Base-by-base conservation (phyloP, 1,140 invertebrate species). In the Cotesia chilonis region DNA sequence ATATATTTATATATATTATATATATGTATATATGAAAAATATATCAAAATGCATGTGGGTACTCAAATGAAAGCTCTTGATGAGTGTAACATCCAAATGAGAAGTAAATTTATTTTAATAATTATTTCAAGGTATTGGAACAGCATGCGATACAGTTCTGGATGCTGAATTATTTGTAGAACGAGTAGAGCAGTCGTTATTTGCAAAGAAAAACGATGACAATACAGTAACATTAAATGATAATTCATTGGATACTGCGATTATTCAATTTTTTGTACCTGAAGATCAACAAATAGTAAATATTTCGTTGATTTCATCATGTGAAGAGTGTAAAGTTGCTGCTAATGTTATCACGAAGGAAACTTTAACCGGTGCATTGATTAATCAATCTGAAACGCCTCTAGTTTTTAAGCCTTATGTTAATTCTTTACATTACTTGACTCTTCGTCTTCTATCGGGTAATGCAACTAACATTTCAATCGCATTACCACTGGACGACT, bases 111-210 rank as follows among this genome's bases (percentile, higher is more conserved):
- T 10, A 36, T 68, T 4, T 28, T 61, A 28, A 55, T 37, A 67
- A 66, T 61, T 52, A 52, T 70, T 78, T 75, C 0, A 72, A 90
- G 89, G 89, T 70, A 79, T 90, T 9, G 82, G 84, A n/a, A 83
- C 83, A 7, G 84, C 84, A 3, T 90, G 89, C 73, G 85, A 89
- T 20, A 90, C 90, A 3, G 81, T 89, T 35, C 76, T 91, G 4
- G 88, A 91, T 65, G 88, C 89, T 4, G 89, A 90, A 76, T 80
- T 91, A 64, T 86, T 87, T 76, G 76, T 89, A 2, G 88, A 89
- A 76, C 79, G 71, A 57, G 67, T 75, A 74, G 83, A 67, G 73
- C 80, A 28, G 77, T 78, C n/a, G 59, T 86, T 35, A 61, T 71
- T 75, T 36, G 84, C 75, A 73, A 85, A 80, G 75, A 83, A 68